A percentile compares a stretch with the other conserved stretches of the same genome.
Evolutionary conservation across 2,797 vertebrate species (phyloP).

Genomic region (Macropus fuliginosus): DNA sequence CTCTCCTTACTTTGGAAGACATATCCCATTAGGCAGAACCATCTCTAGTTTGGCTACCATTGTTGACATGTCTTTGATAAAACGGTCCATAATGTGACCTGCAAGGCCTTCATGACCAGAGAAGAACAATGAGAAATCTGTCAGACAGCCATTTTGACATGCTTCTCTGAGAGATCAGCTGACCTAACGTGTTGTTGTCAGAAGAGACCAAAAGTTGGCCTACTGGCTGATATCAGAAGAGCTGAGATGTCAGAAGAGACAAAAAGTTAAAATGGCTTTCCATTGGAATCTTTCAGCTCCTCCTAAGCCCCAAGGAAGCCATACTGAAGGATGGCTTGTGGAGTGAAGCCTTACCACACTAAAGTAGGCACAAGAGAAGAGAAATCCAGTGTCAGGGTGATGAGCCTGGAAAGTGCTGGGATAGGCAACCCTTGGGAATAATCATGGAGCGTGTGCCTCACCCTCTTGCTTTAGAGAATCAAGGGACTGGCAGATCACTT

Average conservation of each 20-base stretch:
- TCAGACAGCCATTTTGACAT: conserved; percentile 57
- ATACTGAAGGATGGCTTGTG: not conserved
- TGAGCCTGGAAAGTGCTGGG: conserved; percentile 33
- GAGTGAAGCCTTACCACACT: not conserved
- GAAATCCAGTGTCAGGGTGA: conserved; percentile 40
- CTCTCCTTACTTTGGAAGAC: conserved; percentile 49
- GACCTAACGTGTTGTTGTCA: conserved; percentile 48
- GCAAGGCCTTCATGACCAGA: not conserved
- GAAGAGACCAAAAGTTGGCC: conserved; percentile 29
- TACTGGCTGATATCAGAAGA: conserved; percentile 29
- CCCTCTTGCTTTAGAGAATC: not conserved
- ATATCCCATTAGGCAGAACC: conserved; percentile 64
- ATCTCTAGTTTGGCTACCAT: conserved; percentile 31
- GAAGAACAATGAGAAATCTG: conserved; percentile 55
- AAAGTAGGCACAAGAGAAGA: conserved; percentile 9
- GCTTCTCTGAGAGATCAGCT: conserved; percentile 32
- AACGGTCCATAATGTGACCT: conserved; percentile 54
- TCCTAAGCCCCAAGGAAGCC: conserved; percentile 26
- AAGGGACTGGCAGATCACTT: not conserved
- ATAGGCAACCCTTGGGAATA: not conserved
- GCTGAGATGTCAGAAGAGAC: conserved; percentile 42
- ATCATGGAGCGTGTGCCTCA: not conserved
- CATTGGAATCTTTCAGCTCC: conserved; percentile 55
- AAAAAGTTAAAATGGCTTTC: conserved; percentile 50
- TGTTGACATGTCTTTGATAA: conserved; percentile 54